These are phyloP conservation scores for Ctena decussata DNA, from an alignment of 2,888 invertebrate species.

Conservation along the genomic window DNA sequence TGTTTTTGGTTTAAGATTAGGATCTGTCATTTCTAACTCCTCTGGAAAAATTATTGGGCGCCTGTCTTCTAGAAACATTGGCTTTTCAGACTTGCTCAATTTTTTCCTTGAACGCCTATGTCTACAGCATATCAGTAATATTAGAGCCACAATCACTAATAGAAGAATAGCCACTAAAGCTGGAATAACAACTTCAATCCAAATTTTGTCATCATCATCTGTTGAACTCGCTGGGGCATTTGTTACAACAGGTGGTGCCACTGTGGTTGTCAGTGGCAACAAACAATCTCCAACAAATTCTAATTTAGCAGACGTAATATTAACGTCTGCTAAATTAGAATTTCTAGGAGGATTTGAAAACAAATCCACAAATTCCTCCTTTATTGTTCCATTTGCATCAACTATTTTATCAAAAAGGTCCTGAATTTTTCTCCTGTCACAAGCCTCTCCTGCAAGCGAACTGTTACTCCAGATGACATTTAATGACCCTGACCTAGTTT, in stretches of 20 bases:
- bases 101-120: conserved; percentile 54
- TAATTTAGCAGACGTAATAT: conserved; percentile 37
- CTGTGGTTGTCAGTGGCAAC: conserved; percentile 27
- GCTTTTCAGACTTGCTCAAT: conserved; percentile 72
- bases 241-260: conserved; percentile 36
- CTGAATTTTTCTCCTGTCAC: conserved; percentile 42
- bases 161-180: conserved; percentile 61
- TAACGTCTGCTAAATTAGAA: not conserved
- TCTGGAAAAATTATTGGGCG: conserved; percentile 80
- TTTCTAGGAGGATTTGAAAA: conserved; percentile 28
- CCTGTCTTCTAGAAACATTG: conserved; percentile 75
- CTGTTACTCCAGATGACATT: conserved; percentile 58
- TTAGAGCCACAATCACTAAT: conserved; percentile 55
- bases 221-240: conserved; percentile 7
- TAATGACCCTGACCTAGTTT: conserved; percentile 44
- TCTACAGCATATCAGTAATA: conserved; percentile 63
- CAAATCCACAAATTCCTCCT: conserved; percentile 19
- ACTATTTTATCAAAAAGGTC: conserved; percentile 40
- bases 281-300: conserved; percentile 54
- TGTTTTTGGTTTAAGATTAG: conserved; percentile 67
- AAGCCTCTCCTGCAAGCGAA: conserved; percentile 48
- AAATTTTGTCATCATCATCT: conserved; percentile 49
- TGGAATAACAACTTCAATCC: conserved; percentile 67
- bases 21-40: conserved; percentile 75
- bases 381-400: conserved; percentile 44